These are phyloP conservation scores for Lamprotornis superbus DNA, from an alignment of 2,113 vertebrate species.

Conservation along the genomic window DNA sequence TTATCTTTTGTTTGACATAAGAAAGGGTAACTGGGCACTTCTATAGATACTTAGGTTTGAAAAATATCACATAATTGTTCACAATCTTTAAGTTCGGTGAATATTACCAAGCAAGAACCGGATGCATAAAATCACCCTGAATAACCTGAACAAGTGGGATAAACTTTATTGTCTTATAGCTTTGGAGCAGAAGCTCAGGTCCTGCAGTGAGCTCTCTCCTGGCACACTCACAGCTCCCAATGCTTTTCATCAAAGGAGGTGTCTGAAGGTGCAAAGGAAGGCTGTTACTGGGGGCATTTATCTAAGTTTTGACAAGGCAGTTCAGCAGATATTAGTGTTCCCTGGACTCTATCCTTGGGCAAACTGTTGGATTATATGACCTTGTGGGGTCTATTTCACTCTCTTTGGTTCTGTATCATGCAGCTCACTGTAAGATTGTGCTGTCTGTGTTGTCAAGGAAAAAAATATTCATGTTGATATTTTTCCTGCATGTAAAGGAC, in stretches of 20 bases:
- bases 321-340: background rate
- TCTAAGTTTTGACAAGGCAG: background rate
- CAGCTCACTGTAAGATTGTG: background rate
- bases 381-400: background rate
- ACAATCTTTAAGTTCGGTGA: background rate
- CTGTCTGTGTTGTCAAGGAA: background rate
- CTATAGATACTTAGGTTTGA: background rate
- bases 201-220: background rate
- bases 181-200: background rate
- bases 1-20: background rate
- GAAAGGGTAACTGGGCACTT: background rate
- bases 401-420: background rate
- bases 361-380: background rate
- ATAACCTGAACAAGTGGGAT: background rate
- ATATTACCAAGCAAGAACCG: background rate
- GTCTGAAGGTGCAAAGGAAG: background rate
- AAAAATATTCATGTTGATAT: background rate
- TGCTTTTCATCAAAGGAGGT: background rate
- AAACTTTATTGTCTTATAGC: background rate
- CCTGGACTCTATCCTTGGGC: background rate
- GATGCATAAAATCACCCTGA: background rate
- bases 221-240: rapidly evolving
- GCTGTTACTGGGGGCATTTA: background rate
- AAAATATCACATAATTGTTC: background rate
- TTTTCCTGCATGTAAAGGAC: background rate